phyloP scores from a whole-genome alignment of 2,113 vertebrate species.

The Ranitomeya imitator region DNA sequence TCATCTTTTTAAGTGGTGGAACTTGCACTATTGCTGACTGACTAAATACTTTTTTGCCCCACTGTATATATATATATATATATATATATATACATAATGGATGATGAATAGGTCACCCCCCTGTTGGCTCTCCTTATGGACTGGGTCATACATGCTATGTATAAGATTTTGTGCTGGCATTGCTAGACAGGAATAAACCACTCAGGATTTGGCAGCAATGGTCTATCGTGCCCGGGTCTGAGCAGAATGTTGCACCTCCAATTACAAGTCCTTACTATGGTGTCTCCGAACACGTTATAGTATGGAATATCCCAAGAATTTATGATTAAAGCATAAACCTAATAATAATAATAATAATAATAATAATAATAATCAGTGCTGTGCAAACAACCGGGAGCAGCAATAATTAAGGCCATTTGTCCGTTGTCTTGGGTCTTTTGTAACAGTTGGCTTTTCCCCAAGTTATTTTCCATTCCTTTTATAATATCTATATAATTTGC shows the following conservation, averaged over 20 bases:
- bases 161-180: neutral
- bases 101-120: neutral
- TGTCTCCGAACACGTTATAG: neutral
- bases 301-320: slow-evolving; percentile 3
- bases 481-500: slow-evolving; percentile 48
- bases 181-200: neutral
- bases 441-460: slow-evolving; percentile 32
- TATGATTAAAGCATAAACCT: slow-evolving; percentile 38
- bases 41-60: no score
- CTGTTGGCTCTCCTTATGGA: neutral
- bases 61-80: no score
- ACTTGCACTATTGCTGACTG: no score
- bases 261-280: no score
- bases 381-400: slow-evolving; percentile 35
- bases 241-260: neutral
- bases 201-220: neutral
- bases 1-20: no score
- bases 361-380: slow-evolving; percentile 38
- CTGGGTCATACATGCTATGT: neutral
- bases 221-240: neutral
- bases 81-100: neutral
- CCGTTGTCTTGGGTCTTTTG: slow-evolving; percentile 37
- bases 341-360: slow-evolving; percentile 42
- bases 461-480: slow-evolving; percentile 43
- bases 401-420: slow-evolving; percentile 46